A percentile compares a stretch with the other conserved stretches of the same genome.
Evolutionary conservation across 2,113 vertebrate genomes (phyloP).

Genomic region (Eulemur macaco): DNA sequence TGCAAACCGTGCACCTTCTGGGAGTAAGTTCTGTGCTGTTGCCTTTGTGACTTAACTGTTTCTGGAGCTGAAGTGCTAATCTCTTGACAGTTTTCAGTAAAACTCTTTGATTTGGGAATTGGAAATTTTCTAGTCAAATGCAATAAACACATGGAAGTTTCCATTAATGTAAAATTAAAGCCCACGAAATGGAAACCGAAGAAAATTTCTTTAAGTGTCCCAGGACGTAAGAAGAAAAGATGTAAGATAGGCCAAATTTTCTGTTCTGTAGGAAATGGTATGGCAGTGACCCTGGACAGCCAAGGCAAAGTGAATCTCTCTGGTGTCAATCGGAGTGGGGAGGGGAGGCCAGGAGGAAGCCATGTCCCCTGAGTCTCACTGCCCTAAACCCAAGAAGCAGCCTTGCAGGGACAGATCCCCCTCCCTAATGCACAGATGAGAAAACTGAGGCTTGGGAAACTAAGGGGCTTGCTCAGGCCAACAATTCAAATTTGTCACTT

Average conservation of each 20-base stretch:
- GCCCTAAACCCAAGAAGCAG: not conserved
- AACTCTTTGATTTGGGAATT: not conserved
- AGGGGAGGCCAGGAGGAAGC: accelerated
- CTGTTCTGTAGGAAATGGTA: not conserved
- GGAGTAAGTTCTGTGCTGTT: not conserved
- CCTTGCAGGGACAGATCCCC: accelerated
- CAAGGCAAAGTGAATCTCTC: too few species aligned
- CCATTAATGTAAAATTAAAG: not conserved
- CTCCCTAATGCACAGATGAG: not conserved
- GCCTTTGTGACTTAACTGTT: not conserved
- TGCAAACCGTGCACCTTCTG: not conserved
- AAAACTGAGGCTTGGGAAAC: not conserved
- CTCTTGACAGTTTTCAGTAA: not conserved
- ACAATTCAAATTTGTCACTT: not conserved
- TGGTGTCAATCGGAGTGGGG: too few species aligned
- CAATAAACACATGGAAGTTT: not conserved
- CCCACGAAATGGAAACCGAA: not conserved
- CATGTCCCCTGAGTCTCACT: accelerated
- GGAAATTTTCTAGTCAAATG: not conserved
- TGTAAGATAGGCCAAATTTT: accelerated
- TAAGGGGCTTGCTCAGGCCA: not conserved
- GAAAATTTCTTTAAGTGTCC: not conserved
- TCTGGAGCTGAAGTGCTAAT: not conserved
- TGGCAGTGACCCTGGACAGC: not conserved
- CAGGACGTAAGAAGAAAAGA: not conserved